These are phyloP conservation scores for Hemaris fuciformis DNA, from an alignment of 2,888 invertebrate genomes.

Conservation along the genomic window DNA sequence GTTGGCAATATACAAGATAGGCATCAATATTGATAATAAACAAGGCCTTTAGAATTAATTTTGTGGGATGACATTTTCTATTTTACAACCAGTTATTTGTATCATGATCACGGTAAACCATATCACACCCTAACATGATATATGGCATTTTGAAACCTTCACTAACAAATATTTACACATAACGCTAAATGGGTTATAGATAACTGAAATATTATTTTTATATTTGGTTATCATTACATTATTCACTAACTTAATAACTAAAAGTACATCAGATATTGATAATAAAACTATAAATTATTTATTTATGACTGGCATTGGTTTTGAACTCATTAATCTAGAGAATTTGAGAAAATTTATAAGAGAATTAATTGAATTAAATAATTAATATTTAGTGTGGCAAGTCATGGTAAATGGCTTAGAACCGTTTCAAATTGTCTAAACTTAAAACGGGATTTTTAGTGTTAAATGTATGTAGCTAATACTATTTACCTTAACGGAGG, in stretches of 20 bases:
- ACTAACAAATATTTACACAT: background rate
- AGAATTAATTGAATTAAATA: background rate
- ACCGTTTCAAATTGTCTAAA: too few species aligned
- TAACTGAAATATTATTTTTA: background rate
- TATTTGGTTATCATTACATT: slow-evolving; percentile 5
- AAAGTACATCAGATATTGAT: background rate
- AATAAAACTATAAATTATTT: background rate
- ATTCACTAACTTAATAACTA: background rate
- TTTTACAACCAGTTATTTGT: too few species aligned
- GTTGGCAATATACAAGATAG: too few species aligned
- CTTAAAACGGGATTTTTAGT: too few species aligned
- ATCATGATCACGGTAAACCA: background rate
- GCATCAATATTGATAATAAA: too few species aligned
- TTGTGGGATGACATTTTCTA: too few species aligned
- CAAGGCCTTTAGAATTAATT: too few species aligned
- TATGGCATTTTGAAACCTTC: background rate
- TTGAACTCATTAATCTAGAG: background rate
- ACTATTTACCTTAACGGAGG: too few species aligned
- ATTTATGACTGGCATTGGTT: background rate
- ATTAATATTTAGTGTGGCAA: too few species aligned
- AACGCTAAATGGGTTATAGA: background rate
- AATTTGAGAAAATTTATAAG: background rate
- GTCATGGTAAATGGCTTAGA: too few species aligned
- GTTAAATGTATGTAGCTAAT: too few species aligned
- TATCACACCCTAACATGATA: background rate